Conservation (phyloP, 2,888 invertebrate species). For the Aspidiotus destructor region DNA sequence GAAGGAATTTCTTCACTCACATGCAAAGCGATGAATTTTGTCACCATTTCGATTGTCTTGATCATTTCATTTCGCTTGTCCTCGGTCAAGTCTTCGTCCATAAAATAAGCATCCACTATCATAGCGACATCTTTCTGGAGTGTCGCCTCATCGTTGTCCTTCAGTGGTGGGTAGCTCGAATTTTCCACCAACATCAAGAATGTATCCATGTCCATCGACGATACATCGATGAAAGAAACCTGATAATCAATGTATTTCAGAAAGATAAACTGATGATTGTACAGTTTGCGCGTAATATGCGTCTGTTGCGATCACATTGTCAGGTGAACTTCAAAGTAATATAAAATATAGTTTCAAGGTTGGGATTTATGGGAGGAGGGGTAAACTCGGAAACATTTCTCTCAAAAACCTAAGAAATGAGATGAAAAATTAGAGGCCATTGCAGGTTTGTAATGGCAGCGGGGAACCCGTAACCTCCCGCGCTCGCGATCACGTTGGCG, state of each 20-base stretch:
- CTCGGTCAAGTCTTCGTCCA: not conserved
- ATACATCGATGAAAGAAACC: not conserved
- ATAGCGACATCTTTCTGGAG: not conserved
- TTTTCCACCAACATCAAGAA: not conserved
- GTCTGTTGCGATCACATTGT: too few species aligned
- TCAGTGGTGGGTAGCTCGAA: not conserved
- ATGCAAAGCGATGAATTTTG: not conserved
- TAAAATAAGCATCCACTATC: not conserved
- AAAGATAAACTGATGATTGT: too few species aligned
- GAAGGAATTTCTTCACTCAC: not conserved
- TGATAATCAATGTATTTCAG: not conserved
- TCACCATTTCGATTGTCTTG: not conserved
- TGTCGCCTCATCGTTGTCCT: not conserved
- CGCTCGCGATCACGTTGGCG: too few species aligned
- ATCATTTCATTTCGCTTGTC: not conserved
- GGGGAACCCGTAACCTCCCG: too few species aligned
- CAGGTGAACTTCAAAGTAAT: too few species aligned
- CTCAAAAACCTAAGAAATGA: too few species aligned
- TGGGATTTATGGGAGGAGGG: too few species aligned
- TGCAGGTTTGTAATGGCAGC: too few species aligned
- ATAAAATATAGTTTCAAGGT: too few species aligned
- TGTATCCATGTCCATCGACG: not conserved
- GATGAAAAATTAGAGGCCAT: too few species aligned
- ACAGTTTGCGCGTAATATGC: too few species aligned
- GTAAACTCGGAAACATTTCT: too few species aligned